A percentile compares a stretch with the other conserved stretches of the same genome.
Evolutionary conservation across 92 coral and sea anemone genomes (phyloP).

Genomic region (Desmophyllum pertusum): DNA sequence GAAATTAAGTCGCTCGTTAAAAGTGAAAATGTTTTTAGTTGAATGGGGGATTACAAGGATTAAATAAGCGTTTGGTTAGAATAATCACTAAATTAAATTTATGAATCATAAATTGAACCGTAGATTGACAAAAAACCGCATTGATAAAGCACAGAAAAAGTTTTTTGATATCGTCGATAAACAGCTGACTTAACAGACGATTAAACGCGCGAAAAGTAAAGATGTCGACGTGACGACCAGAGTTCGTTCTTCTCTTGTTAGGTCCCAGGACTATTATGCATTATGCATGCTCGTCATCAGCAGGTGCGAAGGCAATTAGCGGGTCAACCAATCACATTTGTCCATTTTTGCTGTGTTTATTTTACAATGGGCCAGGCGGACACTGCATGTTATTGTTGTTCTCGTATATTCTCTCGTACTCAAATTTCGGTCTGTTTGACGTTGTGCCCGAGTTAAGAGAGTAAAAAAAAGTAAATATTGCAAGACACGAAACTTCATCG

Average conservation of each 20-base stretch:
- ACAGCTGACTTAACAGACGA: background rate
- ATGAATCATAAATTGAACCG: no score
- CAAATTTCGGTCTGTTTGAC: slow-evolving; percentile 33
- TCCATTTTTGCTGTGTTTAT: background rate
- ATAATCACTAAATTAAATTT: background rate
- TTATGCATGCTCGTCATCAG: slow-evolving; percentile 15
- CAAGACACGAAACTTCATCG: background rate
- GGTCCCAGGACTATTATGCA: slow-evolving; percentile 15
- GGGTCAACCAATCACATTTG: slow-evolving; percentile 31
- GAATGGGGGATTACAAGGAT: background rate
- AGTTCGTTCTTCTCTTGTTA: background rate
- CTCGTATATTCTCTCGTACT: slow-evolving; percentile 6
- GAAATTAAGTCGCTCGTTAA: no score
- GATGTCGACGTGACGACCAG: background rate
- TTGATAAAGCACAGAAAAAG: background rate
- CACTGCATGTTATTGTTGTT: slow-evolving; percentile 22
- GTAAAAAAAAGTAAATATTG: background rate
- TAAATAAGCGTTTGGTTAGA: background rate
- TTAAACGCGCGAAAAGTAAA: background rate
- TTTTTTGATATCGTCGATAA: background rate
- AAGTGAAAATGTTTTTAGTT: background rate
- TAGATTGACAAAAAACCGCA: background rate
- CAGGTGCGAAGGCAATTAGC: slow-evolving; percentile 41
- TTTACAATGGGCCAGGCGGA: slow-evolving; percentile 10
- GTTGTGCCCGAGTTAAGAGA: slow-evolving; percentile 13